These are phyloP conservation scores for Nymphalis c-album DNA, from an alignment of 2,888 invertebrate species.

Conservation along the genomic window DNA sequence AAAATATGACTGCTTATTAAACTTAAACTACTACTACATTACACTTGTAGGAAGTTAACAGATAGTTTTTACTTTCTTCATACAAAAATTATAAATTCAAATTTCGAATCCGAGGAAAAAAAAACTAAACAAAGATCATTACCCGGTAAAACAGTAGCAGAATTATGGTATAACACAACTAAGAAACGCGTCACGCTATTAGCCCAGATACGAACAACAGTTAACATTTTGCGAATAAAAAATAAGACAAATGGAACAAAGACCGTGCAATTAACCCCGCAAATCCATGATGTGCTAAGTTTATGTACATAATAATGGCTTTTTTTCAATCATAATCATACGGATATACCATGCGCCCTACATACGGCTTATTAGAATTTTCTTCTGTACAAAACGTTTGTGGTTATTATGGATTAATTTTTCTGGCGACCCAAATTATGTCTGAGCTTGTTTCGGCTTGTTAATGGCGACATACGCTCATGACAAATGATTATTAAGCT, in stretches of 20 bases:
- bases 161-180: background rate
- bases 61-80: too few species aligned
- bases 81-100: conserved; percentile 1
- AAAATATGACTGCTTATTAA: too few species aligned
- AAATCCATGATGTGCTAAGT: conserved; percentile 19
- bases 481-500: too few species aligned
- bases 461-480: too few species aligned
- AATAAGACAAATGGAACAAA: conserved; percentile 22
- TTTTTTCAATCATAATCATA: conserved; percentile 15
- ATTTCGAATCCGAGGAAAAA: background rate
- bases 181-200: conserved; percentile 21
- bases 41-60: too few species aligned
- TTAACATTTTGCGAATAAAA: conserved; percentile 29
- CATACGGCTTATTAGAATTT: conserved; percentile 6
- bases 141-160: conserved; percentile 1
- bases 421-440: background rate
- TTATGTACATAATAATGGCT: conserved; percentile 19
- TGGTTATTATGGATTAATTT: background rate
- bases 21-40: too few species aligned
- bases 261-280: conserved; percentile 22
- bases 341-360: conserved; percentile 13
- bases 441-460: too few species aligned
- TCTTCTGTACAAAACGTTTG: background rate
- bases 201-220: conserved; percentile 35
- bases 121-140: background rate